These are phyloP conservation scores for Acrocephalus scirpaceus DNA, from an alignment of 2,797 vertebrate genomes.

Conservation along the genomic window DNA sequence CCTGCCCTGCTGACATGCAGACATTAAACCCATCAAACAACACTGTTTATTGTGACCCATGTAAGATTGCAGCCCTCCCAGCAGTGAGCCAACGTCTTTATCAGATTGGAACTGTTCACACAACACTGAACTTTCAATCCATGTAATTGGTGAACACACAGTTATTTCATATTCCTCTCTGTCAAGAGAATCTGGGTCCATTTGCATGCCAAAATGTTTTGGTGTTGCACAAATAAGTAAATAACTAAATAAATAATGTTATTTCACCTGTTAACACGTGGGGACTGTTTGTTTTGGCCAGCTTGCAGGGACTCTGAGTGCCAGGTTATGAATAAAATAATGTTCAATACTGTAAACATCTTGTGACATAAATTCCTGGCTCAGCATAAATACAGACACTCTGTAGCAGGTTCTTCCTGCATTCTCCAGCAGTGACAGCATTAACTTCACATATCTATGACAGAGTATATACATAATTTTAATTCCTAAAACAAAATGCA, in stretches of 20 bases:
- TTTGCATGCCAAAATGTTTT: not conserved
- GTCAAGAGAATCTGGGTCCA: not conserved
- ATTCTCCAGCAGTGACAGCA: slow-evolving; percentile 19
- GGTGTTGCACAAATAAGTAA: not conserved
- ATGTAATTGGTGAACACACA: not conserved
- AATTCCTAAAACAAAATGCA: not conserved
- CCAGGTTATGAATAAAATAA: slow-evolving; percentile 48
- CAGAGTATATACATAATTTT: not conserved
- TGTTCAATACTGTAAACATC: slow-evolving; percentile 27
- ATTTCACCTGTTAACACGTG: slow-evolving; percentile 58
- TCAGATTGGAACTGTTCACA: slow-evolving; percentile 41
- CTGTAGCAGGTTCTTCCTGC: slow-evolving; percentile 9
- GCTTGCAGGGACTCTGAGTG: not conserved
- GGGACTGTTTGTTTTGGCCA: slow-evolving; percentile 44
- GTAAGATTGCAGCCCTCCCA: not conserved
- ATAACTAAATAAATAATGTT: slow-evolving; percentile 38
- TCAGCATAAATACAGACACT: slow-evolving; percentile 35
- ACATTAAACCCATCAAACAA: not conserved
- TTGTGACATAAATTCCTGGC: slow-evolving; percentile 55
- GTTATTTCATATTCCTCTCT: slow-evolving; percentile 2
- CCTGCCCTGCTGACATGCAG: not conserved
- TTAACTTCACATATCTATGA: not conserved
- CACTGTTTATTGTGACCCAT: not conserved
- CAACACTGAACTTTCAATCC: not conserved
- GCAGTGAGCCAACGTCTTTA: slow-evolving; percentile 18